Conservation (phyloP, 2,113 vertebrate species). For the Chaenogobius annularis region DNA sequence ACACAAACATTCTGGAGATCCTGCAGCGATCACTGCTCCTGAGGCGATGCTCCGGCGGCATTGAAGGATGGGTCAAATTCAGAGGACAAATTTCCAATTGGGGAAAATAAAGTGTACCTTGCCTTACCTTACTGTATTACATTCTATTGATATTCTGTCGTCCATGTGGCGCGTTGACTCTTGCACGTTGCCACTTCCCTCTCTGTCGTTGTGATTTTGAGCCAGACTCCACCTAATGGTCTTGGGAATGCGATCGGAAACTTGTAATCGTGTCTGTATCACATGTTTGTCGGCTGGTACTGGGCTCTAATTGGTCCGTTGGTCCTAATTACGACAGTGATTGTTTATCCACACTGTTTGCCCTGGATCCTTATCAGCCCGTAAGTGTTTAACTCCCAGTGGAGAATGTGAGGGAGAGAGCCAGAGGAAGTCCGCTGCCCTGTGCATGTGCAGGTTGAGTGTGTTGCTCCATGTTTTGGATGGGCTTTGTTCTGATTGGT, state of each 20-base stretch:
- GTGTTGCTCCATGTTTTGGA: slow-evolving; percentile 47
- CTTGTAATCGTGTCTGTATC: slow-evolving; percentile 62
- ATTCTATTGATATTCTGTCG: neutral
- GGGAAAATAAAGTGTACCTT: no score
- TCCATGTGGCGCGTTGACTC: neutral
- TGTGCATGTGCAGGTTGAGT: slow-evolving; percentile 12
- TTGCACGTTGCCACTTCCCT: neutral
- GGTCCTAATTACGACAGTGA: slow-evolving; percentile 69
- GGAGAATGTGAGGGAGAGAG: slow-evolving; percentile 73
- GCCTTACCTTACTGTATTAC: no score
- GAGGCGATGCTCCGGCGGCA: no score
- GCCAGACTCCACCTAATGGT: slow-evolving; percentile 28
- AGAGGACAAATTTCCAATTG: no score
- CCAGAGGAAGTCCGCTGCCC: slow-evolving; percentile 57
- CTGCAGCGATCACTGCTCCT: no score
- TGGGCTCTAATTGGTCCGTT: slow-evolving; percentile 55
- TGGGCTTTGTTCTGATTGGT: slow-evolving; percentile 56
- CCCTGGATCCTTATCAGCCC: slow-evolving; percentile 72
- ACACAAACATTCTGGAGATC: no score
- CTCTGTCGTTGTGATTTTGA: neutral
- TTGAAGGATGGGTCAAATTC: no score
- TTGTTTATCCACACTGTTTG: slow-evolving; percentile 75
- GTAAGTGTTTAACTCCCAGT: slow-evolving; percentile 70
- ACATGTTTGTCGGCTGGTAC: slow-evolving; percentile 59
- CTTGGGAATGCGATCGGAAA: slow-evolving; percentile 48